These are phyloP conservation scores for Dasypogon diadema DNA, from an alignment of 2,888 invertebrate genomes.

Conservation along the genomic window DNA sequence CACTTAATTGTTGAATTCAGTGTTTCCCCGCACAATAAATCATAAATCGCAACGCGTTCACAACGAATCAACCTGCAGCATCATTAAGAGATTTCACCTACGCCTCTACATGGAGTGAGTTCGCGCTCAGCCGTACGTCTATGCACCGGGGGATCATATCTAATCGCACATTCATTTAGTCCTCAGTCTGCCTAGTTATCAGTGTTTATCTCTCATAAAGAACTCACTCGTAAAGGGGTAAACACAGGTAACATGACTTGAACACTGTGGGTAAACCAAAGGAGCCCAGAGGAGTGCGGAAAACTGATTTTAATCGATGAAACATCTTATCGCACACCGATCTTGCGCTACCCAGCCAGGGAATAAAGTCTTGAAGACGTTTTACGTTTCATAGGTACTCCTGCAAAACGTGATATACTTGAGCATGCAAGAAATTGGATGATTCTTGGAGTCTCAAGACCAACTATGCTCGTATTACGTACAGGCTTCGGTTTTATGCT, in stretches of 20 bases:
- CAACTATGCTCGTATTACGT: background rate
- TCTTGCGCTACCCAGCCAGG: slow-evolving; percentile 32
- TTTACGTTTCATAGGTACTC: slow-evolving; percentile 15
- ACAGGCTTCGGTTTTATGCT: background rate
- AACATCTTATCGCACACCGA: slow-evolving; percentile 49
- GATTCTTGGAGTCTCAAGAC: slow-evolving; percentile 12
- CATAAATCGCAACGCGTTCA: slow-evolving; percentile 40
- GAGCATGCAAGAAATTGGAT: slow-evolving; percentile 53
- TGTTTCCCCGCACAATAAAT: background rate
- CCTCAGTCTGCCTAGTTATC: slow-evolving; percentile 27
- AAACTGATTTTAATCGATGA: slow-evolving; percentile 50
- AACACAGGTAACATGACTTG: slow-evolving; percentile 38
- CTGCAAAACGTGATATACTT: slow-evolving; percentile 55
- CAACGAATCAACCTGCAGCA: slow-evolving; percentile 13
- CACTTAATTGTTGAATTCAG: background rate
- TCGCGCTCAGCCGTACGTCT: slow-evolving; percentile 18
- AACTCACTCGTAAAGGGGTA: slow-evolving; percentile 28
- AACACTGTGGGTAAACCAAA: slow-evolving; percentile 6
- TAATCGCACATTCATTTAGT: slow-evolving; percentile 43
- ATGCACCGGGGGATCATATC: slow-evolving; percentile 37
- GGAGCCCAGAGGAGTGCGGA: slow-evolving; percentile 23
- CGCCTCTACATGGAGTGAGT: slow-evolving; percentile 26
- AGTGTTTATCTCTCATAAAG: slow-evolving; percentile 50
- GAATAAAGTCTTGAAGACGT: slow-evolving; percentile 38
- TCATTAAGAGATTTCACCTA: slow-evolving; percentile 43